Base-by-base conservation (phyloP, 2,113 vertebrate species). In the Pelmatolapia mariae region DNA sequence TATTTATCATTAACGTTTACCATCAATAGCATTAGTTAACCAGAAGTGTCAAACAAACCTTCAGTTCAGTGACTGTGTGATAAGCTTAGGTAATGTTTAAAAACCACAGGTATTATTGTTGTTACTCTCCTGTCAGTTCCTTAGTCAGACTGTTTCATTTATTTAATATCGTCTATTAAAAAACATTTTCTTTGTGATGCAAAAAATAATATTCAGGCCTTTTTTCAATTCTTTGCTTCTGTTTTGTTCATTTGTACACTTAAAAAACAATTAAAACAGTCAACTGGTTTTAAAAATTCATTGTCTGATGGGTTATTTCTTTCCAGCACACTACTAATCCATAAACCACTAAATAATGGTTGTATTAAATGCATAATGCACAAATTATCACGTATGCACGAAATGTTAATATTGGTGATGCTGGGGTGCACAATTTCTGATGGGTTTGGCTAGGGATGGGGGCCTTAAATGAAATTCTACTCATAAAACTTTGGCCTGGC, bases 311-410 rank as follows among this genome's bases (percentile, higher is more conserved):
- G 0, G 0, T 45, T 3, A 45, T 10, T 26, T 73, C 38, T 26
- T 45, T 73, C 8, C 68, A 73, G 38, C 8, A 45, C 8, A 45
- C 36, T 71, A 43, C 0, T 10, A 71, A 71, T 40, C 66, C 2
- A 16, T 0, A 43, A 66, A 38, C 10, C 10, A 38, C 6, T 0
- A 66, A 15, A 43, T 71, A 43, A 71, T 7, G 1, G 38, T 10
- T 26, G 38, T 26, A 43, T 45, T 73, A 73, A 43, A 45, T 26
- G 1, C n/a, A 24, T 0, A 73, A 3, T 26, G 38, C 66, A 73
- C 66, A 45, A 73, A 2, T 43, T 0, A 73, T 43, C n/a, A 6
- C 1, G 0, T 24, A 45, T 73, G 38, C 15, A 73, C 1, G 0
- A 73, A 45, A 45, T 73, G 22, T 22, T 73, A 45, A 45, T 45